Base-by-base conservation (phyloP, 2,113 vertebrate genomes). In the Apaloderma vittatum region DNA sequence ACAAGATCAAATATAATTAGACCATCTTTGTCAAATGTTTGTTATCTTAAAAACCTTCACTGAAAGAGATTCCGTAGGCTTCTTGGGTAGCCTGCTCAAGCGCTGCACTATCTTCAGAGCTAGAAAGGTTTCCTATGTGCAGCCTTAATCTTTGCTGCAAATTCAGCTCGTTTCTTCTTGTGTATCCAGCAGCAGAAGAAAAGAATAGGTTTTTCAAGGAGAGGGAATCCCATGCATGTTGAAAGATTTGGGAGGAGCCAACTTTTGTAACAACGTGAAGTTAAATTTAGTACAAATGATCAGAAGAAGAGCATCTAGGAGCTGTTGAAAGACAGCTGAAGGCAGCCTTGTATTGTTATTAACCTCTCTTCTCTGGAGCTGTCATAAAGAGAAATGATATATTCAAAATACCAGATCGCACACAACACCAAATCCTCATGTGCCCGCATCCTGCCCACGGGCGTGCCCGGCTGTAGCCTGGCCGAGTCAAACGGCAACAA, bases 161-260 rank as follows among this genome's bases (percentile, higher is more conserved):
- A 37, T 15, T 3, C n/a, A 89, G 65, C 76, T 79, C 13, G 0
- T 63, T 46, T 18, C 26, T 91, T 5, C 8, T 55, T 7, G 27
- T 72, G 71, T 5, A 3, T 18, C 66, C 88, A 80, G 54, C 73
- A 90, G 83, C 74, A 57, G 51, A 74, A 70, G 20, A 57, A 34
- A 24, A 73, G 34, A 70, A 32, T 11, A 8, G 8, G 5, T 24
- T 10, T 40, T 48, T 63, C 49, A 51, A 6, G 1, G 58, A 45
- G 43, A 86, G 12, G 29, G 36, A 92, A 77, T 67, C 72, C 77
- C 48, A 63, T 22, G 1, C 26, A 2, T 9, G 71, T 81, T 93
- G 95, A 96, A 86, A 95, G 95, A 32, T 92, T 63, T 84, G 96
- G 93, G 88, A 96, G 85, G 90, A 90, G 86, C 24, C 93, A 77